A percentile compares a stretch with the other conserved stretches of the same genome.
Evolutionary conservation across 2,797 vertebrate species (phyloP).

Genomic region (Molossus alvarezi): DNA sequence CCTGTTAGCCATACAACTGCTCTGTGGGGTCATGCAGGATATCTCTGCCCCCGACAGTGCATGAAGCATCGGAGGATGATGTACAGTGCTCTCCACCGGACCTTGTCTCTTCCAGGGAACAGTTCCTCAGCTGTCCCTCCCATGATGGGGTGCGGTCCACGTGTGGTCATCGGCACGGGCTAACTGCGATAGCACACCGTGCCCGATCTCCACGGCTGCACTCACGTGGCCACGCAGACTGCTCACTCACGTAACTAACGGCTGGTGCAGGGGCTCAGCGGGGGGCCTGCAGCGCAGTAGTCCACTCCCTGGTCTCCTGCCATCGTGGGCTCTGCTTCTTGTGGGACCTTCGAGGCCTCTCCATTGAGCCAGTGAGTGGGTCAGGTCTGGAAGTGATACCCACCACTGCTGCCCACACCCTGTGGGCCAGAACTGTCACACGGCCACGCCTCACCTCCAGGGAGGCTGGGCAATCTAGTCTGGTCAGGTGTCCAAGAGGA

Average conservation of each 20-base stretch:
- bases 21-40: not conserved
- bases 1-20: not conserved
- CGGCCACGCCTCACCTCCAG: not conserved
- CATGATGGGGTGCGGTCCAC: not conserved
- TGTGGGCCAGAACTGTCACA: not conserved
- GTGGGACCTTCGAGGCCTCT: too few species aligned
- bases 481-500: not conserved
- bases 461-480: not conserved
- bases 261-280: not conserved
- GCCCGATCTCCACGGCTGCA: not conserved
- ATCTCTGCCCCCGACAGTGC: too few species aligned
- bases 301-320: not conserved
- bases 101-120: not conserved
- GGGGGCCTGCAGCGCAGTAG: not conserved
- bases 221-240: not conserved
- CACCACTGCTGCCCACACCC: not conserved
- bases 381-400: not conserved
- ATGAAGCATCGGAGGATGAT: not conserved
- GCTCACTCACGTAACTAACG: not conserved
- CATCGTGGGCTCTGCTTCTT: not conserved
- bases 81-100: not conserved
- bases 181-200: accelerated
- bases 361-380: not conserved
- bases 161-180: not conserved
- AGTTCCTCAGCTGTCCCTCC: not conserved